Evolutionary conservation across 2,113 vertebrate genomes (phyloP).

Genomic region (Python bivittatus): DNA sequence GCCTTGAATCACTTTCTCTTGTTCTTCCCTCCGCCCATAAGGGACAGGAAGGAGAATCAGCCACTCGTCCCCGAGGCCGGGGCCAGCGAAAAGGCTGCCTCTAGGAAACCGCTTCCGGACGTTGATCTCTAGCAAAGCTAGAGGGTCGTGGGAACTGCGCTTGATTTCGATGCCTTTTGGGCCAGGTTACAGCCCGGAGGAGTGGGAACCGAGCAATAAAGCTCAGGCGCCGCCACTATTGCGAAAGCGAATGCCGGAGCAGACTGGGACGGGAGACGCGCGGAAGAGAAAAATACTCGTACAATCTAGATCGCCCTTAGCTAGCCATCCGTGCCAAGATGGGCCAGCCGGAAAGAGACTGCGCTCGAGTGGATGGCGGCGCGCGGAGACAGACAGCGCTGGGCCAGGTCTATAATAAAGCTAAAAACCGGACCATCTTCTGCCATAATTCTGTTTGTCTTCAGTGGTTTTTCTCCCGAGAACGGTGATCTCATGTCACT

Average conservation of each 20-base stretch:
- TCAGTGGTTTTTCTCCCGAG: neutral
- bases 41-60: neutral
- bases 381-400: neutral
- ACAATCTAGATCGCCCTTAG: neutral
- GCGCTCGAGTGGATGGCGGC: neutral
- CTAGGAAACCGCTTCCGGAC: neutral
- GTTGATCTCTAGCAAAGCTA: neutral
- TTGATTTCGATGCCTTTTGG: neutral
- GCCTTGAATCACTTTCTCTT: neutral
- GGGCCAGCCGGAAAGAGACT: neutral
- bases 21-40: neutral
- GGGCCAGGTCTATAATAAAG: neutral
- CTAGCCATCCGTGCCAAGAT: neutral
- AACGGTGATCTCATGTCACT: neutral
- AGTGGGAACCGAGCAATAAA: neutral
- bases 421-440: neutral
- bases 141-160: neutral
- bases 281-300: neutral
- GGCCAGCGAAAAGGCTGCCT: neutral
- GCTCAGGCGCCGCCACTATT: neutral
- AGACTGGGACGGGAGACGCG: neutral
- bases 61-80: neutral
- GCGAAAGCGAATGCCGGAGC: neutral
- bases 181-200: neutral
- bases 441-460: neutral